Evolutionary conservation across 1,140 invertebrate genomes (phyloP).

Genomic region (Delia radicum): DNA sequence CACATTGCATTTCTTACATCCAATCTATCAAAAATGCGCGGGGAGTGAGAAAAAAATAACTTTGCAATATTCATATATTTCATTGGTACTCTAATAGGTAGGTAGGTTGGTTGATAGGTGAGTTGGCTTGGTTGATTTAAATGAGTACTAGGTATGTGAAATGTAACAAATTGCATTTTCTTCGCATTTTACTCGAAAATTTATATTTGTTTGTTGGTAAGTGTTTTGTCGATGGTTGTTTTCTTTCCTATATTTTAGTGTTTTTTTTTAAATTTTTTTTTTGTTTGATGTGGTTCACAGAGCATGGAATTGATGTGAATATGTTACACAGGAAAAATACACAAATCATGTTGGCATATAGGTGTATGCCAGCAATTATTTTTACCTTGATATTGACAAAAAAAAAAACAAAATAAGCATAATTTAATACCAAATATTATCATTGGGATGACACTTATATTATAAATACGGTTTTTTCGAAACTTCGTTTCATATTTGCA

Average conservation of each 20-base stretch:
- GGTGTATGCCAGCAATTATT: conserved; percentile 9
- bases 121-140: background rate
- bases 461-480: too few species aligned
- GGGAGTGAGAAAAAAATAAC: too few species aligned
- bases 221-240: background rate
- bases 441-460: too few species aligned
- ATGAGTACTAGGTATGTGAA: background rate
- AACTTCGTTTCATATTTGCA: too few species aligned
- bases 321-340: conserved; percentile 20
- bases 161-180: conserved; percentile 16
- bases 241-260: background rate
- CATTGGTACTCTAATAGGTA: too few species aligned
- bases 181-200: background rate
- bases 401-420: background rate
- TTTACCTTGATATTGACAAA: conserved; percentile 22
- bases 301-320: conserved; percentile 24
- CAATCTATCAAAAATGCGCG: too few species aligned
- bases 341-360: conserved; percentile 5
- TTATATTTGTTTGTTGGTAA: background rate
- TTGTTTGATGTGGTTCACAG: conserved; percentile 19
- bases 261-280: background rate
- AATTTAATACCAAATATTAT: too few species aligned
- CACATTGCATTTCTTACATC: too few species aligned
- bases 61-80: too few species aligned
- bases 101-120: background rate